Percentiles rank a stretch among this genome's conserved stretches.
Conservation (phyloP, 2,888 invertebrate genomes). For the Caprella mutica region DNA sequence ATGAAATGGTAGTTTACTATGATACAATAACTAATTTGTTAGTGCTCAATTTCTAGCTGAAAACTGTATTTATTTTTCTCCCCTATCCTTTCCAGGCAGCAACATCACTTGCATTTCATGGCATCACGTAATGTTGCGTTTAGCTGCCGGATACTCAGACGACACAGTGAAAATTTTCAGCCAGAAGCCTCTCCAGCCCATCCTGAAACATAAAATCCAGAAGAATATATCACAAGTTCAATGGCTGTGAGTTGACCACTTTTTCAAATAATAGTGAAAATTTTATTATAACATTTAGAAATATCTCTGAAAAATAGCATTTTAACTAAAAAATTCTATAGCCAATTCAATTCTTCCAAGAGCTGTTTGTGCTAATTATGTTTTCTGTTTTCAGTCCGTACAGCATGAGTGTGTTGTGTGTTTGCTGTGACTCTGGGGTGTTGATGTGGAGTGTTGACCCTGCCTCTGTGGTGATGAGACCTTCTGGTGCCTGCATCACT, state of each 20-base stretch:
- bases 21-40: too few species aligned
- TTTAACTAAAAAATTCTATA: constrained; percentile 1
- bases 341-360: too few species aligned
- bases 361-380: too few species aligned
- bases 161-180: constrained; percentile 72
- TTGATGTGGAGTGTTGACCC: constrained; percentile 81
- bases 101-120: constrained; percentile 50
- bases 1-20: too few species aligned
- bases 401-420: constrained; percentile 42
- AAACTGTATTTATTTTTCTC: too few species aligned
- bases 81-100: too few species aligned
- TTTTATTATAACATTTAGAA: background rate
- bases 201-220: constrained; percentile 57
- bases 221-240: constrained; percentile 66
- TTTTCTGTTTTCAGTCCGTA: constrained; percentile 5
- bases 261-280: background rate
- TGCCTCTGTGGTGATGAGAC: constrained; percentile 64
- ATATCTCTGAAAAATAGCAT: background rate
- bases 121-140: constrained; percentile 72
- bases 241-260: constrained; percentile 55
- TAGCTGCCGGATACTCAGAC: constrained; percentile 76
- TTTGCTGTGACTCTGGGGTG: constrained; percentile 74
- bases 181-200: constrained; percentile 51
- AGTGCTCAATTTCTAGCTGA: too few species aligned
- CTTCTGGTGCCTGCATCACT: constrained; percentile 64